Percentiles rank a stretch among this genome's conserved stretches.
These are phyloP conservation scores for Perdita meconis DNA, from an alignment of 2,888 invertebrate species.

Conservation along the genomic window DNA sequence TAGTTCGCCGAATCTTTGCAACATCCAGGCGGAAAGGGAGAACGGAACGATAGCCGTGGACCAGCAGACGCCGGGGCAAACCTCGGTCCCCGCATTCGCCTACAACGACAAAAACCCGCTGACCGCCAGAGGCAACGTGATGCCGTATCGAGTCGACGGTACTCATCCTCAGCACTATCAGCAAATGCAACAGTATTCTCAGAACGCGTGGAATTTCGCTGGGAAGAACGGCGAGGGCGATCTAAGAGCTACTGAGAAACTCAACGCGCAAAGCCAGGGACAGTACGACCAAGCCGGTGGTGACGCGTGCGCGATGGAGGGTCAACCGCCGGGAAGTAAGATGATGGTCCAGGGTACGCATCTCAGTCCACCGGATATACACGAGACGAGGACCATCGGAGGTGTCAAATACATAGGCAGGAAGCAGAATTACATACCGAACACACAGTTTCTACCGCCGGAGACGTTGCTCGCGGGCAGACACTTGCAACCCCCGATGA, in stretches of 20 bases:
- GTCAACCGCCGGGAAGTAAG: slow-evolving; percentile 7
- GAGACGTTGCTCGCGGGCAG: slow-evolving; percentile 46
- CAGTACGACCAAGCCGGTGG: slow-evolving; percentile 59
- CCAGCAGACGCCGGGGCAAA: background rate
- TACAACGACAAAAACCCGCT: slow-evolving; percentile 36
- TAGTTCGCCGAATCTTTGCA: slow-evolving; percentile 43
- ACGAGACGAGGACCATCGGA: slow-evolving; percentile 73
- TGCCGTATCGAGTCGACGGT: slow-evolving; percentile 27
- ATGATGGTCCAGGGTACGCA: slow-evolving; percentile 18
- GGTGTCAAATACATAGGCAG: slow-evolving; percentile 76
- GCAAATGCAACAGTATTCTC: slow-evolving; percentile 61
- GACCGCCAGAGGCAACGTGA: background rate
- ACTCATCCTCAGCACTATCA: slow-evolving; percentile 50
- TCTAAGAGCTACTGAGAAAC: slow-evolving; percentile 2
- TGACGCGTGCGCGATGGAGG: slow-evolving; percentile 39
- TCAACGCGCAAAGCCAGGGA: slow-evolving; percentile 7
- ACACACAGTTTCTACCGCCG: slow-evolving; percentile 38
- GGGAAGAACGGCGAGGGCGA: slow-evolving; percentile 59
- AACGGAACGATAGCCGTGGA: slow-evolving; percentile 38
- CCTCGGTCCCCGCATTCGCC: background rate
- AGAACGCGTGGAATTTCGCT: slow-evolving; percentile 42
- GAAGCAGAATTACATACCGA: slow-evolving; percentile 67
- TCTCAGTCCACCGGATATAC: slow-evolving; percentile 58
- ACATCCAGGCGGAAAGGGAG: slow-evolving; percentile 66
- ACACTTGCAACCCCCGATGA: slow-evolving; percentile 33